A percentile compares a stretch with the other conserved stretches of the same genome.
Conservation (phyloP, 2,888 invertebrate genomes). For the Deilephila porcellus region DNA sequence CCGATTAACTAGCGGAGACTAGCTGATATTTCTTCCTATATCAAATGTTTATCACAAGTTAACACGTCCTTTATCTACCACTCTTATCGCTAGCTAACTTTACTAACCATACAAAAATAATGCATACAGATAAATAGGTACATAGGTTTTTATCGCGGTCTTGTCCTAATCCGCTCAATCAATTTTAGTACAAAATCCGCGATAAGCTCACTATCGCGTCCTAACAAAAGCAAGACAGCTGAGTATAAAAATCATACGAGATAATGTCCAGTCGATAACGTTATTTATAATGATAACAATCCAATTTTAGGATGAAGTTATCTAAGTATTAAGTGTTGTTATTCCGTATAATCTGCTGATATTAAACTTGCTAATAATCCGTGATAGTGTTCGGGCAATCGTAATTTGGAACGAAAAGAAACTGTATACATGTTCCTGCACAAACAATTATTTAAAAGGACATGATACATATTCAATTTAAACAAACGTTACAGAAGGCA, state of each 20-base stretch:
- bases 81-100: slow-evolving; percentile 62
- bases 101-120: slow-evolving; percentile 67
- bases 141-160: slow-evolving; percentile 52
- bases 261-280: slow-evolving; percentile 54
- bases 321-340: slow-evolving; percentile 59
- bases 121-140: slow-evolving; percentile 47
- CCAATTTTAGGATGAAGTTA: slow-evolving; percentile 55
- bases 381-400: slow-evolving; percentile 54
- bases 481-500: background rate
- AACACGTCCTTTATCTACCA: slow-evolving; percentile 59
- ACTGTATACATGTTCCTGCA: slow-evolving; percentile 54
- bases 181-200: slow-evolving; percentile 69
- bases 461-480: slow-evolving; percentile 55
- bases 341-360: slow-evolving; percentile 58
- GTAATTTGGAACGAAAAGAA: slow-evolving; percentile 65
- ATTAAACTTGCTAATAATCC: slow-evolving; percentile 54
- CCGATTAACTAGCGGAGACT: slow-evolving; percentile 54
- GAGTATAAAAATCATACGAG: slow-evolving; percentile 60
- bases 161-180: slow-evolving; percentile 70
- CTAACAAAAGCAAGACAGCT: slow-evolving; percentile 62
- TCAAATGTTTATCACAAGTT: slow-evolving; percentile 49
- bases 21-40: slow-evolving; percentile 49
- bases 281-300: slow-evolving; percentile 54
- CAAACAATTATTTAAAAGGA: slow-evolving; percentile 59
- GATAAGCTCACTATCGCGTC: slow-evolving; percentile 64